phyloP scores from a whole-genome alignment of 1,140 invertebrate species.

The Coptotermes formosanus region DNA sequence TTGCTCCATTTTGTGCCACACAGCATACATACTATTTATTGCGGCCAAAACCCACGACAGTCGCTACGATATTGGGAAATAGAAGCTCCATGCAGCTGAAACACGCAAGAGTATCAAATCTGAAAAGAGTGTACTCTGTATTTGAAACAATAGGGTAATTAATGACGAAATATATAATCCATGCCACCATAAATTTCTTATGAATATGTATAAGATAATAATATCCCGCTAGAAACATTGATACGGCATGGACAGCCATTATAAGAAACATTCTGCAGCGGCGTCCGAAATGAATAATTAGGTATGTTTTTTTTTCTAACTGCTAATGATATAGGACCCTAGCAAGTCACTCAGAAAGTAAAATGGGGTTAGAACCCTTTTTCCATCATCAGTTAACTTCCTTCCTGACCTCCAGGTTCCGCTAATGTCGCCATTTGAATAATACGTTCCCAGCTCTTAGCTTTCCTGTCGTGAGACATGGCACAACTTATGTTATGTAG shows the following conservation, averaged over 20 bases:
- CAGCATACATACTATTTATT: too few relatives aligned
- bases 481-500: neutral
- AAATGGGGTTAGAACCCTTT: neutral
- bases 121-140: neutral
- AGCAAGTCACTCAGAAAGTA: neutral
- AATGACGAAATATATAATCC: neutral
- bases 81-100: too few relatives aligned
- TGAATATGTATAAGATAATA: neutral
- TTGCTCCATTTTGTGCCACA: too few relatives aligned
- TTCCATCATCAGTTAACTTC: conserved; percentile 1
- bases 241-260: neutral
- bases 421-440: neutral
- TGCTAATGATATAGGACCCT: neutral
- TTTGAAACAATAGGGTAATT: neutral
- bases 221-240: neutral
- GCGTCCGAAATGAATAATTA: neutral
- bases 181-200: neutral
- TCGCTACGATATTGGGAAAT: too few relatives aligned
- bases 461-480: neutral
- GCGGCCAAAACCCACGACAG: too few relatives aligned
- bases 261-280: neutral
- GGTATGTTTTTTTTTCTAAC: neutral
- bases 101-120: neutral
- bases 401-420: neutral
- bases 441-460: neutral